Conservation (phyloP, 2,888 invertebrate genomes). For the Argyra leucocephala region DNA sequence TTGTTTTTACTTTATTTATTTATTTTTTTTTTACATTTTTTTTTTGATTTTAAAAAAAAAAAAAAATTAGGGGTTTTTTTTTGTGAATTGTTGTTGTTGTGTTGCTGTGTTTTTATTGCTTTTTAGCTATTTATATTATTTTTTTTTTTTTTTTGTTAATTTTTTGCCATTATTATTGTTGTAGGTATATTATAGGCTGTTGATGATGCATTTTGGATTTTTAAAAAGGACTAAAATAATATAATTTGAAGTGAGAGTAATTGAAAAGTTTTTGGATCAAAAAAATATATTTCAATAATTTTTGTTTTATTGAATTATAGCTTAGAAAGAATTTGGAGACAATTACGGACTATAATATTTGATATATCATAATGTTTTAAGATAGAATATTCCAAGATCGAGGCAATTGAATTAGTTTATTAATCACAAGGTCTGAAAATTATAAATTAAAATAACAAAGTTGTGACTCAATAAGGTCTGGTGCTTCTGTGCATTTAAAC, state of each 20-base stretch:
- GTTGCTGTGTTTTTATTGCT: neutral
- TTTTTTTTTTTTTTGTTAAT: neutral
- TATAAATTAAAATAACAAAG: no score
- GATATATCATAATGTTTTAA: no score
- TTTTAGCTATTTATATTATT: neutral
- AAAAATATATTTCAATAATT: no score
- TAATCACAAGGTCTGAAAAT: no score
- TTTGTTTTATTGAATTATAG: no score
- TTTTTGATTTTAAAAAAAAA: neutral
- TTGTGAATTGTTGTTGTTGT: neutral
- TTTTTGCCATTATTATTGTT: neutral
- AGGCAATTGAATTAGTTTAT: no score
- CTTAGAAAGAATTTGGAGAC: no score
- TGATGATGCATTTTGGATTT: neutral
- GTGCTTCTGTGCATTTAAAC: no score
- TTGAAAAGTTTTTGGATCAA: neutral
- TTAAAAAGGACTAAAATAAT: neutral
- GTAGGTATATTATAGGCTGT: slow-evolving; percentile 1
- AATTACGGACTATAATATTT: no score
- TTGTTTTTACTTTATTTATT: neutral
- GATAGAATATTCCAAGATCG: no score
- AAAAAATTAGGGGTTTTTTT: neutral
- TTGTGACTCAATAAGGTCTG: no score
- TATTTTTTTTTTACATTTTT: neutral
- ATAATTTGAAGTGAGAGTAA: neutral